Conservation (phyloP, 1,140 invertebrate genomes). For the Telenomus remus region DNA sequence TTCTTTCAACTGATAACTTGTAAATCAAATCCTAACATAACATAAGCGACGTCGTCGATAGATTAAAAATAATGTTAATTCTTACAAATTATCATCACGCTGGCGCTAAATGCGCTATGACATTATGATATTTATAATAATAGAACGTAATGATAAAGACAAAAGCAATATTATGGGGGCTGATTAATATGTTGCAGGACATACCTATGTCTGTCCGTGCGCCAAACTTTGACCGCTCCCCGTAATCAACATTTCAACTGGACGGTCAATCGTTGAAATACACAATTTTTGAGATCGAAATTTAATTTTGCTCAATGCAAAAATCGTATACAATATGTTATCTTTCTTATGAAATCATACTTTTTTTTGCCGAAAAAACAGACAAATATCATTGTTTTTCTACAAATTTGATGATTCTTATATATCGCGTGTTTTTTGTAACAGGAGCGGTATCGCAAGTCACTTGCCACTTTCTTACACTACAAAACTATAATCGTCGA, state of each 20-base stretch:
- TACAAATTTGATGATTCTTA: conserved; percentile 10
- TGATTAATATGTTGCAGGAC: conserved; percentile 43
- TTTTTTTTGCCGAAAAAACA: conserved; percentile 1
- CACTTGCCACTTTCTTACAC: conserved; percentile 39
- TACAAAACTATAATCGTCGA: conserved; percentile 57
- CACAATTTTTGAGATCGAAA: neutral
- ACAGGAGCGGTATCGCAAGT: conserved; percentile 35
- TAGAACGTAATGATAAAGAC: conserved; percentile 34
- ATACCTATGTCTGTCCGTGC: conserved; percentile 33
- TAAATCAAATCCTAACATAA: conserved; percentile 70
- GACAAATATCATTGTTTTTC: conserved; percentile 27
- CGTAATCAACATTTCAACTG: conserved; percentile 6
- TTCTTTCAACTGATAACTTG: conserved; percentile 66
- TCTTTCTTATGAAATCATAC: too few relatives aligned
- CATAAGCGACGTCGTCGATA: conserved; percentile 65
- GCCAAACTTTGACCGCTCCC: conserved; percentile 14
- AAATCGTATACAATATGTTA: conserved; percentile 2
- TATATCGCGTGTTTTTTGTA: conserved; percentile 8
- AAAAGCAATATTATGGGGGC: conserved; percentile 48
- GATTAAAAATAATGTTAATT: conserved; percentile 65
- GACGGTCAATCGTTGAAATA: conserved; percentile 26
- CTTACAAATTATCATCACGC: conserved; percentile 54
- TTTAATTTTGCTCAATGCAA: neutral
- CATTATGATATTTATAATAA: conserved; percentile 34
- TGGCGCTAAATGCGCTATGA: conserved; percentile 60